phyloP scores from a whole-genome alignment of 2,888 invertebrate genomes.

The Dilophus febrilis region DNA sequence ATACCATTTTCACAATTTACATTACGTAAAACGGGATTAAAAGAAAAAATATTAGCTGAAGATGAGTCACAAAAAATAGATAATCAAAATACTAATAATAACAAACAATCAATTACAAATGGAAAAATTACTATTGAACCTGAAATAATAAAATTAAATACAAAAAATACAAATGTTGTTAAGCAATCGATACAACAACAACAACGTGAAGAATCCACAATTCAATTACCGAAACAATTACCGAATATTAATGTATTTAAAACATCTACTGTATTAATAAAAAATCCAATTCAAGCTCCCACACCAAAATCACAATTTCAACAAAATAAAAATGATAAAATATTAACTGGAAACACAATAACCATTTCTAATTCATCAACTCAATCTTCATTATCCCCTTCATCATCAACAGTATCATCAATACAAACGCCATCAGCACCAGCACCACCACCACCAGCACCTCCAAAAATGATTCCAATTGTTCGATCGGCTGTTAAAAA shows the following conservation, averaged over 20 bases:
- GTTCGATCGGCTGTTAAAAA: slow-evolving; percentile 13
- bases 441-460: slow-evolving; percentile 23
- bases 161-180: too few relatives aligned
- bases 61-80: neutral
- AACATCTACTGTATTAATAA: neutral
- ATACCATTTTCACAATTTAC: slow-evolving; percentile 31
- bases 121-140: too few relatives aligned
- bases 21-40: slow-evolving; percentile 32
- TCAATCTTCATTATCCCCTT: too few relatives aligned
- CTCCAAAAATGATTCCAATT: slow-evolving; percentile 12
- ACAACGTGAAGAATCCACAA: neutral
- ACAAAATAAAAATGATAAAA: neutral
- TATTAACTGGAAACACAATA: too few relatives aligned
- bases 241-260: neutral
- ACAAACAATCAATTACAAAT: too few relatives aligned
- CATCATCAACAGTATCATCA: neutral
- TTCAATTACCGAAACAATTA: too few relatives aligned
- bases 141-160: too few relatives aligned
- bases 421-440: neutral
- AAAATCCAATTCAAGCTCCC: neutral
- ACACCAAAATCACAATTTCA: too few relatives aligned
- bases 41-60: slow-evolving; percentile 25
- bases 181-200: neutral
- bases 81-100: neutral
- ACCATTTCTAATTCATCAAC: too few relatives aligned